A percentile compares a stretch with the other conserved stretches of the same genome.
Conservation (phyloP, 2,113 vertebrate genomes). For the Zosterops borbonicus region DNA sequence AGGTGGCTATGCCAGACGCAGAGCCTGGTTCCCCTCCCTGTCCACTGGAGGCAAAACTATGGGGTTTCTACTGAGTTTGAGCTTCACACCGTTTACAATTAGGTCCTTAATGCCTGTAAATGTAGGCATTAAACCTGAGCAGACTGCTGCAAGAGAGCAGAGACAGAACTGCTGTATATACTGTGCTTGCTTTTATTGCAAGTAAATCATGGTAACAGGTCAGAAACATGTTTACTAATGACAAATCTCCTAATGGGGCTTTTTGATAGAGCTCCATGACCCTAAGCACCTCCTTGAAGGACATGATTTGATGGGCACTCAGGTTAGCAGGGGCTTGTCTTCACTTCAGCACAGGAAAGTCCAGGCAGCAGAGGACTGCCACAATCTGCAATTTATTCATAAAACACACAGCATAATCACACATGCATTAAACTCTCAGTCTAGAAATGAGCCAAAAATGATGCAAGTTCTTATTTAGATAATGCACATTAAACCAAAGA, state of each 20-base stretch:
- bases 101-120: not conserved
- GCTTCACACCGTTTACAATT: not conserved
- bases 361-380: not conserved
- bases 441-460: not conserved
- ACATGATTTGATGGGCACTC: not conserved
- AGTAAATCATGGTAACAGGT: not conserved
- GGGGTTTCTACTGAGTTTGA: not conserved
- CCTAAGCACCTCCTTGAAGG: not conserved
- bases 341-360: not conserved
- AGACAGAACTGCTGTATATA: not conserved
- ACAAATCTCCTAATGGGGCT: not conserved
- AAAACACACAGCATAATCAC: not conserved
- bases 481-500: not conserved
- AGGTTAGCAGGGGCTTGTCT: not conserved
- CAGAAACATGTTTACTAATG: not conserved
- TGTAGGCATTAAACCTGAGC: not conserved
- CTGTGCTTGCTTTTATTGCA: not conserved
- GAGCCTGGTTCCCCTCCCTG: not conserved
- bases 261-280: not conserved
- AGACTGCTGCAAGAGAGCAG: not conserved
- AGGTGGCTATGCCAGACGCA: fast-evolving
- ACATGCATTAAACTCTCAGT: not conserved
- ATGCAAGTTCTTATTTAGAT: not conserved
- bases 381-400: not conserved
- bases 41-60: fast-evolving